Base-by-base conservation (phyloP, 1,140 invertebrate genomes). In the Nebria ingens region DNA sequence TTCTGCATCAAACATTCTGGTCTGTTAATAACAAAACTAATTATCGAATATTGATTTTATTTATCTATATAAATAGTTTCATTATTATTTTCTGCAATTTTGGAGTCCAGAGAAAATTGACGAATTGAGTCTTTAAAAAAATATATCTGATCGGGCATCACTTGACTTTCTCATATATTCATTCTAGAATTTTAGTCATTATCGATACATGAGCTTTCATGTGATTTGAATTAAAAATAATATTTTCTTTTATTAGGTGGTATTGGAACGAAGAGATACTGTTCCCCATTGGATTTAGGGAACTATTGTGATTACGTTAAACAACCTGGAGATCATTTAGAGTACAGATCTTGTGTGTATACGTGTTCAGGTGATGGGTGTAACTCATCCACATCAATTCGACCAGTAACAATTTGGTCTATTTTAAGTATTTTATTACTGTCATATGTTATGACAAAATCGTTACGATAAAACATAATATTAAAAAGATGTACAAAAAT, bases 251-350 rank as follows among this genome's bases (percentile, higher is more conserved):
- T 66, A 67, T 53, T 67, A 94, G 91, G 89, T 76, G 89, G 91
- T 23, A 86, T 97, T 19, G 92, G 93, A 12, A 94, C 93, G 29
- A 90, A 91, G 65, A 76, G 95, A 56, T 96, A 87, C 71, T 98
- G 95, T 70, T 95, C 92, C 15, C 85, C 91, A 9, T 73, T 87
- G 60, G 85, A 97, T 71, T 71, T 94, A 62, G 93, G 93, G 11
- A 91, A 95, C 69, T 93, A 93, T 62, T 98, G 95, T 68, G 86
- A 96, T 66, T 95, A 92, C 70, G 86, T 97, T 1, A 73, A 81
- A 53, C 87, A 93, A 59, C 85, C 84, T 17, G 93, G 93, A 38
- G 94, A 98, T 69, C 81, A 77, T 58, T 70, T 93, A 55, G 86
- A 89, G 62, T 97, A 97, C 71, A 78, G 93, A 54, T 93, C 92